Percentiles rank a stretch among this genome's conserved stretches.
Conservation (phyloP, 2,113 vertebrate genomes). For the Oryzias javanicus region DNA sequence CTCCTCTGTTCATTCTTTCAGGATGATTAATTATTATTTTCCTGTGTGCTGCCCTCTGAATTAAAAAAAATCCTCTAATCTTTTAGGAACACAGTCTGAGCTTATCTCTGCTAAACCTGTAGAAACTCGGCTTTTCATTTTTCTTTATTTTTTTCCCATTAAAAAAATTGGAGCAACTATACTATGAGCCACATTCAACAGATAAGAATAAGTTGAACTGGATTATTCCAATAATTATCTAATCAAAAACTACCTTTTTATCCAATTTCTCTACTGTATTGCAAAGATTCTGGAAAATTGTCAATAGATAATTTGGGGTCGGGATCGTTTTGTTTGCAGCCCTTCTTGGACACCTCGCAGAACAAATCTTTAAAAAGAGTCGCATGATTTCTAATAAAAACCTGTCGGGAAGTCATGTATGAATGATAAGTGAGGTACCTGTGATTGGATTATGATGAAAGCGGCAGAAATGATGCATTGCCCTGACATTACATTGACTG, state of each 20-base stretch:
- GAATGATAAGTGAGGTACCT: conserved; percentile 18
- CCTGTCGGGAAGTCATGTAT: conserved; percentile 16
- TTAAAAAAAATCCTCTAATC: conserved; percentile 58
- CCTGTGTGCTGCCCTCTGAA: conserved; percentile 41
- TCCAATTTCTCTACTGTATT: no score
- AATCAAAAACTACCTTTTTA: no score
- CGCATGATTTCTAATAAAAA: not conserved
- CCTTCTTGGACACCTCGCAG: not conserved
- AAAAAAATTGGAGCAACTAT: conserved; percentile 46
- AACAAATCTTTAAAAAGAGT: not conserved
- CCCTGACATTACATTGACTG: conserved; percentile 7
- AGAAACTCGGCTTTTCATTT: conserved; percentile 45
- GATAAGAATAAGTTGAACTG: no score
- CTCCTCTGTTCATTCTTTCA: conserved; percentile 30
- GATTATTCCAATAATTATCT: no score
- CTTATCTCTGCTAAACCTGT: conserved; percentile 58
- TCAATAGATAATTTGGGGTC: no score
- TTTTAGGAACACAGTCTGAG: conserved; percentile 60
- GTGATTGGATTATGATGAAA: conserved; percentile 40
- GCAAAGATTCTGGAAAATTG: no score
- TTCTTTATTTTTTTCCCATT: not conserved
- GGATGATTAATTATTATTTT: conserved; percentile 61
- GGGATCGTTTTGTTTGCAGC: no score
- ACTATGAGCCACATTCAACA: no score
- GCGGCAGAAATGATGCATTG: conserved; percentile 24